Base-by-base conservation (phyloP, 2,888 invertebrate species). In the Branchipolynoe longqiensis region DNA sequence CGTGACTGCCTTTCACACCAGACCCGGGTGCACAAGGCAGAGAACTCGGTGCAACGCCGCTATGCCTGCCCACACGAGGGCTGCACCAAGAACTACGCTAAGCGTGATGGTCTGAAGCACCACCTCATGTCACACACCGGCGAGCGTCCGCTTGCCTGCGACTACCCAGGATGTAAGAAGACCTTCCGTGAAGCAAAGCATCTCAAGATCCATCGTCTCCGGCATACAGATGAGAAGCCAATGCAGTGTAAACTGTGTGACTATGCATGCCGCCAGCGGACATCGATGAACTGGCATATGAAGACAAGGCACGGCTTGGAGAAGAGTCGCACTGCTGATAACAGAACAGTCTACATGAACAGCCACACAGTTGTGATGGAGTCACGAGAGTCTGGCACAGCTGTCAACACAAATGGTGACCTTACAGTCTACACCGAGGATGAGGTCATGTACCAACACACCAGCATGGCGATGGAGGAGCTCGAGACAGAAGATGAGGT, bases 241-340 rank as follows among this genome's bases (percentile, higher is more conserved):
- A 58, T 87, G 48, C n/a, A 59, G 22, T 89, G 89, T 58, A 56
- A 81, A 22, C 86, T 87, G 41, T 89, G 89, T 74, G 58, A 84
- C 8, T 89, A 88, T 83, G 31, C 87, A 3, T 88, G 88, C 78
- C 33, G 86, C n/a, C 87, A 88, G 48, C 59, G 84, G 18, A 88
- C 85, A 83, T 87, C 88, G 0, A 87, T 89, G 87, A 85, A 86
- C 85, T 88, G 88, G 88, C 89, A 89, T 69, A 88, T 89, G 88
- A 89, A 87, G 85, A 85, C 69, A 36, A 86, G 85, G 48, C 89
- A 89, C 38, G 78, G 83, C 2, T 38, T 54, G 18, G 82, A 82
- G 28, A 87, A 86, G 84, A 86, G 78, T 36, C 86, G 83, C 54
- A 86, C 83, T 14, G 64, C 25, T 28, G 85, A 69, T 22, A 87